Conservation (phyloP, 1,140 invertebrate genomes). For the Lucilia sericata region DNA sequence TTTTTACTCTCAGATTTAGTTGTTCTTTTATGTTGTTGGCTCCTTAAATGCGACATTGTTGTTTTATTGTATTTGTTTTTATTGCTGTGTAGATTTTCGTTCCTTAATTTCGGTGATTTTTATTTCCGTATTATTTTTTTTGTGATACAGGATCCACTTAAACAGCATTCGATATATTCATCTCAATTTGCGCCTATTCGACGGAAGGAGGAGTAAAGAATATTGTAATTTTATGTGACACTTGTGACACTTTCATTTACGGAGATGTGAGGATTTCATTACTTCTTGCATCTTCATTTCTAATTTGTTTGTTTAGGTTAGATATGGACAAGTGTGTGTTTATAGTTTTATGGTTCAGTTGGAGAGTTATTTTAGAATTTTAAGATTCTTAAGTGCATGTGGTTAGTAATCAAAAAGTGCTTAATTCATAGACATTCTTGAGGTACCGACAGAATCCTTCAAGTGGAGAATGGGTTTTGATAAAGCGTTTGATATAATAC, state of each 20-base stretch:
- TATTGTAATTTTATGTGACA: neutral
- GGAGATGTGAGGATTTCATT: neutral
- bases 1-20: neutral
- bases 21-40: neutral
- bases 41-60: neutral
- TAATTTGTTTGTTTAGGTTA: neutral
- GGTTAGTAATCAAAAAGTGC: too few species aligned
- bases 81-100: neutral
- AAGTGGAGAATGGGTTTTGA: too few species aligned
- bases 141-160: neutral
- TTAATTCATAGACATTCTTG: too few species aligned
- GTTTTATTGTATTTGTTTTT: neutral
- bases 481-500: too few species aligned
- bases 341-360: neutral
- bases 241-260: neutral
- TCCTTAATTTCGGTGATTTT: neutral
- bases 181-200: constrained; percentile 12
- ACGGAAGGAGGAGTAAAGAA: too few species aligned
- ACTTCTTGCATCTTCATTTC: neutral
- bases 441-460: too few species aligned
- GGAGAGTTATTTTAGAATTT: too few species aligned
- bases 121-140: neutral
- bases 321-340: neutral
- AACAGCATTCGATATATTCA: neutral
- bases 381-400: too few species aligned